Conservation (phyloP, 2,113 vertebrate species). For the Prionailurus bengalensis region DNA sequence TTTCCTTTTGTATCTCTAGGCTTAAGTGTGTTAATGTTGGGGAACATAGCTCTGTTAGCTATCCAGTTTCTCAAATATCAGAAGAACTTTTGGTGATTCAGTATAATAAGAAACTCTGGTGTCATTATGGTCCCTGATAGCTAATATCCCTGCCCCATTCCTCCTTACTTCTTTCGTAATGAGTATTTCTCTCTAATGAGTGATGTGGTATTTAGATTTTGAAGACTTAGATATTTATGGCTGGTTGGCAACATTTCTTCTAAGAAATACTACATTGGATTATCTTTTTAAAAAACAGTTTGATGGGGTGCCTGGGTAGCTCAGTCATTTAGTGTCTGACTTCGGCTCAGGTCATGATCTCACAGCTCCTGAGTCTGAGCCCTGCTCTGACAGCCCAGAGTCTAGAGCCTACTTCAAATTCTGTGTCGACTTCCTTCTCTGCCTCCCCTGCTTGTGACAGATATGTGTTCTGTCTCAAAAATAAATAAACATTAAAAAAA, state of each 20-base stretch:
- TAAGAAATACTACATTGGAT: conserved; percentile 13
- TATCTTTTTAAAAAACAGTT: background rate
- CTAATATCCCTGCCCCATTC: background rate
- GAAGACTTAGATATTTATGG: background rate
- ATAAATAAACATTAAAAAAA: too few relatives aligned
- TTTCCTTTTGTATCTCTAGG: background rate
- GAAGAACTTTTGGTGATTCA: conserved; percentile 4
- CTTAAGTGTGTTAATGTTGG: background rate
- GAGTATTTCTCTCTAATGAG: background rate
- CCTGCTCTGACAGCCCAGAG: too few relatives aligned
- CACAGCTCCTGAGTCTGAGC: too few relatives aligned
- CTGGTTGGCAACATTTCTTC: background rate
- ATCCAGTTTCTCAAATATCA: background rate
- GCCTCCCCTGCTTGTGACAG: too few relatives aligned
- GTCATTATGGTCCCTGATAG: background rate
- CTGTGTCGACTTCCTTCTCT: too few relatives aligned
- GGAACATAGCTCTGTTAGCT: background rate
- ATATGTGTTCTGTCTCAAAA: too few relatives aligned
- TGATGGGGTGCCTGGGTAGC: background rate
- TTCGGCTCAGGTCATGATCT: too few relatives aligned
- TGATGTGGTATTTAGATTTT: conserved; percentile 3
- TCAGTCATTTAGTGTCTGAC: too few relatives aligned
- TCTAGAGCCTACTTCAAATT: too few relatives aligned
- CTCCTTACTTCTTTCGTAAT: background rate
- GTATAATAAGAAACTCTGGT: background rate